These are phyloP conservation scores for Drosophila novamexicana DNA, from an alignment of 1,140 invertebrate genomes.

Conservation along the genomic window DNA sequence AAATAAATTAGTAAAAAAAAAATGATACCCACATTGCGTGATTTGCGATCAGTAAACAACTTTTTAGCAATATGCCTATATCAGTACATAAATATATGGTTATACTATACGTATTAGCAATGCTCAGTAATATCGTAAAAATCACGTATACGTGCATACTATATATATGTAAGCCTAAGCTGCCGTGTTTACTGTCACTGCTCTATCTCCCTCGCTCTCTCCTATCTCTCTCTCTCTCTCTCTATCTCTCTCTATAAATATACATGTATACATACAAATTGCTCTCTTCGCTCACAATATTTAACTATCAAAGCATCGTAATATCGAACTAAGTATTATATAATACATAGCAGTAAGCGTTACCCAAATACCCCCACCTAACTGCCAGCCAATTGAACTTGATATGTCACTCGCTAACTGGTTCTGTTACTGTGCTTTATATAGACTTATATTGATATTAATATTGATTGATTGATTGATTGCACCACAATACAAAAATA, in stretches of 20 bases:
- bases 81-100: conserved; percentile 56
- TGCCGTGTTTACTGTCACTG: conserved; percentile 69
- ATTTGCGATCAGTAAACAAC: conserved; percentile 73
- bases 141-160: conserved; percentile 73
- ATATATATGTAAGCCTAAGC: conserved; percentile 71
- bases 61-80: conserved; percentile 69
- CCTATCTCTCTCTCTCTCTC: conserved; percentile 43
- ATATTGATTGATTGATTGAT: conserved; percentile 40
- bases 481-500: conserved; percentile 24
- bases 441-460: conserved; percentile 44
- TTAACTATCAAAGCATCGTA: conserved; percentile 42
- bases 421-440: conserved; percentile 67
- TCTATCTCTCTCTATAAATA: conserved; percentile 34
- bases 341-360: conserved; percentile 39
- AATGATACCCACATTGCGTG: conserved; percentile 65
- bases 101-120: conserved; percentile 63
- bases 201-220: conserved; percentile 56
- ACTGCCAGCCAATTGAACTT: conserved; percentile 34
- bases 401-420: conserved; percentile 42
- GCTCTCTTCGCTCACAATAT: conserved; percentile 55
- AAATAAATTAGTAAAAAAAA: conserved; percentile 42
- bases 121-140: conserved; percentile 73
- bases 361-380: conserved; percentile 34
- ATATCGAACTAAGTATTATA: conserved; percentile 13
- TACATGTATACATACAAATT: conserved; percentile 16